phyloP scores from a whole-genome alignment of 2,888 invertebrate species.

The Xiphydria camelus region DNA sequence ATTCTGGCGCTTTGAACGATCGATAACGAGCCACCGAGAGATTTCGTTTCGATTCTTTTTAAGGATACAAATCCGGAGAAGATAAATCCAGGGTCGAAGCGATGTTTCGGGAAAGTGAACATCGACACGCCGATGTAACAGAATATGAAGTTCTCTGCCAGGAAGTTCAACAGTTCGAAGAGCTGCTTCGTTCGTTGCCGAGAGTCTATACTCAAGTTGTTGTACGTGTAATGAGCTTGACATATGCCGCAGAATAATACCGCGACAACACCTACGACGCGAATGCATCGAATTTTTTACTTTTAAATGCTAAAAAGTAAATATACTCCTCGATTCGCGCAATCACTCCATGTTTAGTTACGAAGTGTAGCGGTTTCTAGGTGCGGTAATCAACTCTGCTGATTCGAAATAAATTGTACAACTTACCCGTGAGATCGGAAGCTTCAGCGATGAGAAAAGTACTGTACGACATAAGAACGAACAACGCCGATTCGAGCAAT shows the following conservation, averaged over 20 bases:
- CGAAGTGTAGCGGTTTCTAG: too few species aligned
- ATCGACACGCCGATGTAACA: conserved; percentile 98
- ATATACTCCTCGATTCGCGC: too few species aligned
- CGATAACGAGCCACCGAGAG: too few species aligned
- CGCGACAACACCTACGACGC: conserved; percentile 93
- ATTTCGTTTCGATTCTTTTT: too few species aligned
- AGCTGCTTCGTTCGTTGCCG: conserved; percentile 58
- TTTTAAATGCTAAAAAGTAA: too few species aligned
- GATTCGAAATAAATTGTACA: conserved; percentile 5
- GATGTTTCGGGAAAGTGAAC: conserved; percentile 96
- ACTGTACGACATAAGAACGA: conserved; percentile 97
- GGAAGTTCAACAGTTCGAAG: conserved; percentile 78
- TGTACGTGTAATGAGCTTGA: conserved; percentile 98
- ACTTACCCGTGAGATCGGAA: conserved; percentile 87
- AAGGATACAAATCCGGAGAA: conserved; percentile 93
- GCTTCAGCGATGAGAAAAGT: conserved; percentile 97
- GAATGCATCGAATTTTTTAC: too few species aligned
- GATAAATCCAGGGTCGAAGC: conserved; percentile 91
- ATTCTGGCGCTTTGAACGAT: too few species aligned
- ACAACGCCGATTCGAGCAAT: conserved; percentile 90
- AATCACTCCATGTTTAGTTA: too few species aligned
- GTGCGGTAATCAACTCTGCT: too few species aligned
- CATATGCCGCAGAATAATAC: conserved; percentile 98
- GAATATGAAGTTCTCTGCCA: conserved; percentile 98
- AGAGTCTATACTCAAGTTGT: conserved; percentile 61